Conservation (phyloP, 2,113 vertebrate genomes). For the Clarias macrocephalus region DNA sequence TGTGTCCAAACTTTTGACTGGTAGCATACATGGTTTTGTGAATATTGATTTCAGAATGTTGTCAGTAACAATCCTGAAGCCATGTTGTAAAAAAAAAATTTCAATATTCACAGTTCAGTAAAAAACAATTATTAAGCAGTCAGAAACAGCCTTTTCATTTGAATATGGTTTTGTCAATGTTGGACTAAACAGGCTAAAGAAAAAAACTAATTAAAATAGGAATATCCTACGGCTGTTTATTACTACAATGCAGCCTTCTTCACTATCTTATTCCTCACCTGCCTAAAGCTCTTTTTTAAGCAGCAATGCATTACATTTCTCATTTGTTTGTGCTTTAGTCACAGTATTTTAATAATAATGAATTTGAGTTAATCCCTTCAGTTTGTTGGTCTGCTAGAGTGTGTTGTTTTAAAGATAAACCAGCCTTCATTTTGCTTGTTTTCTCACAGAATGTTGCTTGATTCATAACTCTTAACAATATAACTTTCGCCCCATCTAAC, state of each 20-base stretch:
- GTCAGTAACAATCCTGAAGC: constrained; percentile 1
- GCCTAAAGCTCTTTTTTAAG: constrained; percentile 59
- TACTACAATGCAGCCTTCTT: constrained; percentile 26
- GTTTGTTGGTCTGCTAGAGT: constrained; percentile 54
- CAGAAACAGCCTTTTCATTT: not conserved
- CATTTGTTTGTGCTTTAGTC: constrained; percentile 62
- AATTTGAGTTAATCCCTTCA: constrained; percentile 70
- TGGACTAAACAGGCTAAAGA: constrained; percentile 27
- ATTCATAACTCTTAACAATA: constrained; percentile 13
- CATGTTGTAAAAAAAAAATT: constrained; percentile 5
- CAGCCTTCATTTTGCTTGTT: constrained; percentile 56
- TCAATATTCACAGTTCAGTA: not conserved
- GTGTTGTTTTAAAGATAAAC: constrained; percentile 70
- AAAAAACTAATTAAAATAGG: constrained; percentile 47
- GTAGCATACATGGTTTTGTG: not conserved
- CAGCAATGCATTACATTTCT: constrained; percentile 58
- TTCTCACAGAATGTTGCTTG: constrained; percentile 60
- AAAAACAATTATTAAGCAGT: not conserved
- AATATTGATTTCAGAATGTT: not conserved
- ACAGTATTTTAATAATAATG: constrained; percentile 64
- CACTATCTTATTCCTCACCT: constrained; percentile 68
- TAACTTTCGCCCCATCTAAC: constrained; percentile 10
- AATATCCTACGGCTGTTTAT: constrained; percentile 40
- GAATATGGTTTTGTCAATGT: constrained; percentile 21
- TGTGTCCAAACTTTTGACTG: too few species aligned